A percentile compares a stretch with the other conserved stretches of the same genome.
These are phyloP conservation scores for Halyomorpha halys DNA, from an alignment of 1,140 invertebrate genomes.

Conservation along the genomic window DNA sequence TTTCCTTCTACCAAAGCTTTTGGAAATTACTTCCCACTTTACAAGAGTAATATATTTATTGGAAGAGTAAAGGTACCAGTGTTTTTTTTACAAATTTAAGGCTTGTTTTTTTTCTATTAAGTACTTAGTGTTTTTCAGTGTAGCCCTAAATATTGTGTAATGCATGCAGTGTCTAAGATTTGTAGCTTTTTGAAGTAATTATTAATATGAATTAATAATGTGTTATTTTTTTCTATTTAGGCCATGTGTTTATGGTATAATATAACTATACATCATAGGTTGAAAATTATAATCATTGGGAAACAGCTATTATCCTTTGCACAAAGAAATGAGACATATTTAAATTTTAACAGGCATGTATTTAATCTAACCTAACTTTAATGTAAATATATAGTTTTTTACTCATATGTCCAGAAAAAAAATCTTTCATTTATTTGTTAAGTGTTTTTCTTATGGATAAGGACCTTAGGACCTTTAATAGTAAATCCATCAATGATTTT, in stretches of 20 bases:
- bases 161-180: background rate
- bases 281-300: conserved; percentile 67
- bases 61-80: conserved; percentile 46
- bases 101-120: background rate
- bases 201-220: conserved; percentile 2
- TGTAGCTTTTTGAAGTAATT: conserved; percentile 3
- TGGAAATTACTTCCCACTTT: conserved; percentile 57
- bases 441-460: too few species aligned
- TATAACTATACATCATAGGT: conserved; percentile 68
- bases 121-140: background rate
- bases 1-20: conserved; percentile 78
- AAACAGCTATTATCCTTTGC: conserved; percentile 38
- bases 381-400: background rate
- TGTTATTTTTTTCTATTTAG: conserved; percentile 33
- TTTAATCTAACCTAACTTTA: background rate
- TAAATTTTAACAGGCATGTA: conserved; percentile 11
- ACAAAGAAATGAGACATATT: conserved; percentile 14
- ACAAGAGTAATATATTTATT: conserved; percentile 53
- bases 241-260: conserved; percentile 86
- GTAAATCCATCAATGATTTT: too few species aligned
- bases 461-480: too few species aligned
- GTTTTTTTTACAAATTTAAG: background rate
- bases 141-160: background rate
- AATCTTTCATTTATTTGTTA: too few species aligned
- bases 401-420: too few species aligned